phyloP scores from a whole-genome alignment of 2,113 vertebrate genomes.

The Saimiri boliviensis region DNA sequence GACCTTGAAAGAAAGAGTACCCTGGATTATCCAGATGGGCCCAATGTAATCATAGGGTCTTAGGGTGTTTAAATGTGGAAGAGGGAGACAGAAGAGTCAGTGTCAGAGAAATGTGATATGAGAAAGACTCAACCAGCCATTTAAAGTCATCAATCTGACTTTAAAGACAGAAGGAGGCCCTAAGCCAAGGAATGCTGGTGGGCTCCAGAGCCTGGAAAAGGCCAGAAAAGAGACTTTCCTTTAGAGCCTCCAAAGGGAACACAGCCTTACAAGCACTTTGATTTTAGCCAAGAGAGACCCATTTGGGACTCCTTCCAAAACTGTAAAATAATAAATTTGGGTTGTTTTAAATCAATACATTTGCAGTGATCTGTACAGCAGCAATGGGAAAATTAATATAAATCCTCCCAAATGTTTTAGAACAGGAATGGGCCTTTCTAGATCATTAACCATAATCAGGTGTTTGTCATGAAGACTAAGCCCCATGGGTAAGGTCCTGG shows the following conservation, averaged over 20 bases:
- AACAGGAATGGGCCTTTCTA: neutral
- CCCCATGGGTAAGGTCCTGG: neutral
- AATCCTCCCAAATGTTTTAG: neutral
- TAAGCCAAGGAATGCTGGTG: neutral
- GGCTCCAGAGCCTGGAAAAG: neutral
- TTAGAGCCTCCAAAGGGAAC: neutral
- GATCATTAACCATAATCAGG: neutral
- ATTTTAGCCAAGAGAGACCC: neutral
- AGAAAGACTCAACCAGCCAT: neutral
- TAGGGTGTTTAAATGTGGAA: neutral
- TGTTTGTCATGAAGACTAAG: neutral
- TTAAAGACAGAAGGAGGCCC: neutral
- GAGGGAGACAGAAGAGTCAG: neutral
- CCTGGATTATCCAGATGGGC: neutral
- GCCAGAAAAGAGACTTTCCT: neutral
- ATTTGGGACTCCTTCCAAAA: neutral
- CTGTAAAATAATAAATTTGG: neutral
- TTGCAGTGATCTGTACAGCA: neutral
- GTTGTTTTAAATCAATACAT: neutral
- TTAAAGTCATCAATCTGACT: neutral
- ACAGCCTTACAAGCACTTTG: neutral
- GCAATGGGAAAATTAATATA: neutral
- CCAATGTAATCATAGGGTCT: neutral
- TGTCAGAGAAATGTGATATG: neutral
- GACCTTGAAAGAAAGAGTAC: neutral